phyloP scores from a whole-genome alignment of 2,797 vertebrate species.

The Hypotaenidia okinawae region DNA sequence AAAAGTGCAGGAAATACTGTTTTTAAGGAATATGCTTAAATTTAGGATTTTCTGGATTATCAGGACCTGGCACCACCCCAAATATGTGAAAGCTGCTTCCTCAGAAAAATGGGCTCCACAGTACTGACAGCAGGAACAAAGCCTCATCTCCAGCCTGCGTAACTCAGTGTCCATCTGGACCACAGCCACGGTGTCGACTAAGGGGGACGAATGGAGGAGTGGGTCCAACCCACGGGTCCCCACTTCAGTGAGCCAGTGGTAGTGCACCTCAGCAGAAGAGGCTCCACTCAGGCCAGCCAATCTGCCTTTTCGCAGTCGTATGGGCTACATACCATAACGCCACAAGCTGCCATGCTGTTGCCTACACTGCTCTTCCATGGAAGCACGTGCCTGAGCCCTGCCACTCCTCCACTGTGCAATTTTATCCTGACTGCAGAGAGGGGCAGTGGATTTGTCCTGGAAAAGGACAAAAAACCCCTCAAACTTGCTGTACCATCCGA shows the following conservation, averaged over 20 bases:
- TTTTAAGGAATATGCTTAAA: neutral
- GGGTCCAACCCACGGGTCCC: neutral
- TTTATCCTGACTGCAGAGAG: fast-evolving
- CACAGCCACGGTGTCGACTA: neutral
- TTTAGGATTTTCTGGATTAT: conserved; percentile 52
- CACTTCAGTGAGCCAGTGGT: neutral
- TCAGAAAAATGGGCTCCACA: conserved; percentile 60
- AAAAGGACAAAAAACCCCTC: neutral
- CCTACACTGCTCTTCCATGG: fast-evolving
- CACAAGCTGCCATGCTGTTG: neutral
- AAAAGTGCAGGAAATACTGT: neutral
- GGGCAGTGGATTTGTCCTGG: neutral
- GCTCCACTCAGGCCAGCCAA: neutral
- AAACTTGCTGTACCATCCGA: neutral
- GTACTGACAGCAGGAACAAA: conserved; percentile 44
- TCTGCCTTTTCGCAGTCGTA: conserved; percentile 28
- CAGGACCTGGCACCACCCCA: conserved; percentile 31
- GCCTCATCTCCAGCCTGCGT: conserved; percentile 24
- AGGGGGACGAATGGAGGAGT: neutral
- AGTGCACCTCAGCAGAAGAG: neutral
- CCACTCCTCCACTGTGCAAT: neutral
- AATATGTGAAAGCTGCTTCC: conserved; percentile 48
- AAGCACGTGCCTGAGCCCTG: neutral
- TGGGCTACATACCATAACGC: conserved; percentile 44
- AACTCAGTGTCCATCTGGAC: conserved; percentile 36